Percentiles rank a stretch among this genome's conserved stretches.
These are phyloP conservation scores for Hypsopygia costalis DNA, from an alignment of 2,888 invertebrate species.

Conservation along the genomic window DNA sequence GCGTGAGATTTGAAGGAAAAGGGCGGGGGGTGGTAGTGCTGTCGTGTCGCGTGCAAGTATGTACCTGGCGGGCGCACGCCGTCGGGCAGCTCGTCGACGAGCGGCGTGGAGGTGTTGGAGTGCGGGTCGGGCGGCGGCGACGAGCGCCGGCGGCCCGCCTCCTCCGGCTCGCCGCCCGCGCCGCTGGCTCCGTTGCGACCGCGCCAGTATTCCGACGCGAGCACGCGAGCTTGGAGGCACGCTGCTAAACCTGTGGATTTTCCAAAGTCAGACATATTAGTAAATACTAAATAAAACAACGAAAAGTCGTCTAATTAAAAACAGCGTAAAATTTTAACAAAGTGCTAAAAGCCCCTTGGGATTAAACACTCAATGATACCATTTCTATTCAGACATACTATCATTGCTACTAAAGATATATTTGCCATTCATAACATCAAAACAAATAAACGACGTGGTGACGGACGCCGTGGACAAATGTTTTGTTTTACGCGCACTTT, in stretches of 20 bases:
- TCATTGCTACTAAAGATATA: too few species aligned
- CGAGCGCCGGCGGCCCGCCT: conserved; percentile 35
- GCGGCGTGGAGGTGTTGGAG: conserved; percentile 83
- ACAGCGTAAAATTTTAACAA: too few species aligned
- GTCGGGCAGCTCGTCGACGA: conserved; percentile 80
- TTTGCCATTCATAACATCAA: too few species aligned
- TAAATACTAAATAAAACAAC: too few species aligned
- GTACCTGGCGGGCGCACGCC: conserved; percentile 61
- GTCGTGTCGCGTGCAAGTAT: not conserved
- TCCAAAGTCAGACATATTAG: too few species aligned
- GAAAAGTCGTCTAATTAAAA: too few species aligned
- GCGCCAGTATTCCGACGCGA: conserved; percentile 83
- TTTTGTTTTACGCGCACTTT: too few species aligned
- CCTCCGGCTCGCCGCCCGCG: conserved; percentile 44
- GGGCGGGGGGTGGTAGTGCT: conserved; percentile 2
- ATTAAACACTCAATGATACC: too few species aligned
- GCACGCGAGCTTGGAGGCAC: conserved; percentile 89
- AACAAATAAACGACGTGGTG: too few species aligned
- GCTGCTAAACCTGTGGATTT: conserved; percentile 86
- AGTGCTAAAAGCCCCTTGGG: too few species aligned
- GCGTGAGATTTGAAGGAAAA: conserved; percentile 17
- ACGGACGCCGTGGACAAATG: too few species aligned
- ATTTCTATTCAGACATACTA: too few species aligned
- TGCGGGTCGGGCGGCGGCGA: conserved; percentile 84
- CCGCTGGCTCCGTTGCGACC: conserved; percentile 70